phyloP scores from a whole-genome alignment of 2,888 invertebrate genomes.

The Campoplex capitator region DNA sequence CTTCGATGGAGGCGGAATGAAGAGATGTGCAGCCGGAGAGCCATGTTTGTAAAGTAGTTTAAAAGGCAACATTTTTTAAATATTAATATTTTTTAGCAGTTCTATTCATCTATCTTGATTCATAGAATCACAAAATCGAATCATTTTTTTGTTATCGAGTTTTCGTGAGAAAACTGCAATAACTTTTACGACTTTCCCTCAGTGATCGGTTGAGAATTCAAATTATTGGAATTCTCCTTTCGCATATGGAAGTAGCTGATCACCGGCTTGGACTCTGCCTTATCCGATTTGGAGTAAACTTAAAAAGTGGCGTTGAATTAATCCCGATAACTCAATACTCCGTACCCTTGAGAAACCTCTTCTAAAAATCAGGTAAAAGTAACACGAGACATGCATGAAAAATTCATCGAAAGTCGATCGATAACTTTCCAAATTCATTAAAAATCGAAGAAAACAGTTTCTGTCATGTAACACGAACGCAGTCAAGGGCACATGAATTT shows the following conservation, averaged over 20 bases:
- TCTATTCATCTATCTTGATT: neutral
- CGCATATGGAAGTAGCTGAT: too few species aligned
- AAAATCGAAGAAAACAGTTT: too few species aligned
- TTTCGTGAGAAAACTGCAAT: neutral
- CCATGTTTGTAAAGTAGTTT: neutral
- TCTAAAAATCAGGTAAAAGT: neutral
- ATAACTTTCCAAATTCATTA: too few species aligned
- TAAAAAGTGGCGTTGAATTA: neutral
- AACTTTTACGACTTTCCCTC: neutral
- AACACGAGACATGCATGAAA: neutral
- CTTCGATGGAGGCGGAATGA: conserved; percentile 31
- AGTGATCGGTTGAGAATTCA: neutral
- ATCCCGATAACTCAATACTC: neutral
- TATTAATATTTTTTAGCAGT: neutral
- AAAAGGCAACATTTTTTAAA: neutral
- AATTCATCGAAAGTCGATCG: neutral
- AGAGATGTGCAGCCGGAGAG: neutral
- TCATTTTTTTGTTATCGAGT: neutral
- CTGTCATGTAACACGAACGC: too few species aligned
- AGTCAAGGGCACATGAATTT: too few species aligned
- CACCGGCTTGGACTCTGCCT: neutral
- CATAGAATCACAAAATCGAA: neutral
- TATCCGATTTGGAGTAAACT: neutral
- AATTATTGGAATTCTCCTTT: too few species aligned
- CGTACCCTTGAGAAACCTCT: too few species aligned